Evolutionary conservation across 2,888 invertebrate species (phyloP).

Genomic region (Lithophane socia): DNA sequence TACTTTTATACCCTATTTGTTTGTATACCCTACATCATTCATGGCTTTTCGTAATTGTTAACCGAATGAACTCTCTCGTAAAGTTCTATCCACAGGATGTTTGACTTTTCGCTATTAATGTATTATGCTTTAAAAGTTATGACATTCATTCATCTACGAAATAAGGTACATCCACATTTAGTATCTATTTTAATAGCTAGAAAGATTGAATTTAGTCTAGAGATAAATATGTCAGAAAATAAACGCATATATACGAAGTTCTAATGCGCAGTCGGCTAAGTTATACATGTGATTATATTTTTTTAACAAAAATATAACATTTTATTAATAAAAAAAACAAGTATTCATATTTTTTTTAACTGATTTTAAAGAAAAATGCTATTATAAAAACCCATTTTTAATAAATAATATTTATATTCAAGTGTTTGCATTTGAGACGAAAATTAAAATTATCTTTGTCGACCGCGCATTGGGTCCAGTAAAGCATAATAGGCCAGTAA

Average conservation of each 20-base stretch:
- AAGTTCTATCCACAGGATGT: background rate
- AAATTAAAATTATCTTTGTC: constrained; percentile 13
- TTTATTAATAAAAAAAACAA: background rate
- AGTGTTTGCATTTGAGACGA: background rate
- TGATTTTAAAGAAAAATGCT: background rate
- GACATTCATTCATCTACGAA: constrained; percentile 56
- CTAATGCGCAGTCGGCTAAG: constrained; percentile 52
- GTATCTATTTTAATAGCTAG: constrained; percentile 51
- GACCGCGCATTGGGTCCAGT: constrained; percentile 47
- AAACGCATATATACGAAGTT: constrained; percentile 58
- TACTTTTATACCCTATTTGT: no score
- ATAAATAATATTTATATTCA: background rate
- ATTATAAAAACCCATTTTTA: background rate
- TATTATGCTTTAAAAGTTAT: constrained; percentile 36
- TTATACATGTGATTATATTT: background rate
- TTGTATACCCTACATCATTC: background rate
- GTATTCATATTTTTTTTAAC: background rate
- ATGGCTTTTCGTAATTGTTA: background rate
- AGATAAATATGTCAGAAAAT: constrained; percentile 62
- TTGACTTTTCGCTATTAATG: background rate
- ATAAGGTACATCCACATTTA: constrained; percentile 60
- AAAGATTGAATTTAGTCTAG: constrained; percentile 57
- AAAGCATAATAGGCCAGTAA: constrained; percentile 69
- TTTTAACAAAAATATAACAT: background rate
- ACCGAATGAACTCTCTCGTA: background rate